Percentiles rank a stretch among this genome's conserved stretches.
phyloP scores from a whole-genome alignment of 2,888 invertebrate genomes.

The Acronicta alni region DNA sequence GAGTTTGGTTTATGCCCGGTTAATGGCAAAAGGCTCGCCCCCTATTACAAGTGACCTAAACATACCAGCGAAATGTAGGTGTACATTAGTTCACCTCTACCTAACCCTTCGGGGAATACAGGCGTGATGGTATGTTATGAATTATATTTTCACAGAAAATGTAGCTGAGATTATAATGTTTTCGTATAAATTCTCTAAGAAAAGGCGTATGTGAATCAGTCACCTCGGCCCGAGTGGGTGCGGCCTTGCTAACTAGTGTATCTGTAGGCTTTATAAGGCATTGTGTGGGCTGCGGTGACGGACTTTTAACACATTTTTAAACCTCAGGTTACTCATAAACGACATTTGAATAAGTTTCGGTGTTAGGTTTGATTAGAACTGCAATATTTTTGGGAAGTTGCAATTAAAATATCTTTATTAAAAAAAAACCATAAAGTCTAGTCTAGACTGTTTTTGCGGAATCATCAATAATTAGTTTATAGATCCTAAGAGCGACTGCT shows the following conservation, averaged over 20 bases:
- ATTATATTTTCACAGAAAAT: not conserved
- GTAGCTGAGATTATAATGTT: constrained; percentile 13
- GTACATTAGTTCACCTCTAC: too few relatives aligned
- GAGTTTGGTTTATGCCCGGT: too few relatives aligned
- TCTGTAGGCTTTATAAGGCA: constrained; percentile 74
- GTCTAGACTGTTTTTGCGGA: too few relatives aligned
- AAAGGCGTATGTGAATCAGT: constrained; percentile 68
- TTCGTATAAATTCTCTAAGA: constrained; percentile 39
- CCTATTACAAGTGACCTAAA: too few relatives aligned
- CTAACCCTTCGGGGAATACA: too few relatives aligned
- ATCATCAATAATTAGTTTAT: too few relatives aligned
- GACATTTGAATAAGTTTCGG: constrained; percentile 30
- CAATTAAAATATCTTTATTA: too few relatives aligned
- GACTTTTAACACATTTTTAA: constrained; percentile 46
- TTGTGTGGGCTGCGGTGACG: constrained; percentile 71
- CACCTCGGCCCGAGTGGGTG: constrained; percentile 74
- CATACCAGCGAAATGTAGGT: too few relatives aligned
- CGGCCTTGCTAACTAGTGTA: constrained; percentile 73
- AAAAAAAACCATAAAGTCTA: too few relatives aligned
- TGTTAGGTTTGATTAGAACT: constrained; percentile 3
- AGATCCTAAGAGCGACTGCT: too few relatives aligned
- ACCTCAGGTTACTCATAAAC: constrained; percentile 35
- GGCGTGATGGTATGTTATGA: too few relatives aligned
- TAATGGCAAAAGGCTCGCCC: too few relatives aligned
- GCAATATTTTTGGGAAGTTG: not conserved